Conservation (phyloP, 2,797 vertebrate genomes). For the Cynopterus sphinx region DNA sequence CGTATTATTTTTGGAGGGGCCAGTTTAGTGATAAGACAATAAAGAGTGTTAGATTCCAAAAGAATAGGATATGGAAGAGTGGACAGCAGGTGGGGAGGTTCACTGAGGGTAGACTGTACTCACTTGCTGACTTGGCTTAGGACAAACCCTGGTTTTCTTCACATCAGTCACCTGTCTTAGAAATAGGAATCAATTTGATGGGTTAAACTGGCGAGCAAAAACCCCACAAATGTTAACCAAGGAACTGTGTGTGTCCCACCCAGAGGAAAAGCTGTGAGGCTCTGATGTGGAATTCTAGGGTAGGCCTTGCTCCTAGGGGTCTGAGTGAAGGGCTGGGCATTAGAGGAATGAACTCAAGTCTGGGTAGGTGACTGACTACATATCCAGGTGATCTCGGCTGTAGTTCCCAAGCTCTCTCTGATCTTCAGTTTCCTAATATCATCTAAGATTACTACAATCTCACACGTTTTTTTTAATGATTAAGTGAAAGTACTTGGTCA, state of each 20-base stretch:
- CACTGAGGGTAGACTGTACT: background rate
- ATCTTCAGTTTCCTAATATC: background rate
- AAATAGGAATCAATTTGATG: background rate
- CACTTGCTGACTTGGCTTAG: background rate
- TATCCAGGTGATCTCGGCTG: fast-evolving
- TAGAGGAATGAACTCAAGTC: background rate
- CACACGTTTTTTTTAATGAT: background rate
- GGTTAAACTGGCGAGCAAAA: background rate
- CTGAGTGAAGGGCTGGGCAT: fast-evolving
- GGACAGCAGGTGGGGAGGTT: background rate
- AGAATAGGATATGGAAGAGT: background rate
- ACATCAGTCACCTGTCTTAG: background rate
- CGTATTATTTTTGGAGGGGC: background rate
- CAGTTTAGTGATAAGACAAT: background rate
- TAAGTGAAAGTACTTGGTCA: background rate
- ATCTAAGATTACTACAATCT: background rate
- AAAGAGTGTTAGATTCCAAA: background rate
- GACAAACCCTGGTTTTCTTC: background rate
- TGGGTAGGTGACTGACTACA: background rate
- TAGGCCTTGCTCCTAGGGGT: background rate
- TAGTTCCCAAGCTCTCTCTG: background rate
- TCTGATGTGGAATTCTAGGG: background rate
- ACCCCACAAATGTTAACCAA: background rate
- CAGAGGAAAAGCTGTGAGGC: background rate
- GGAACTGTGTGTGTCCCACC: background rate